These are phyloP conservation scores for Nemotelus nigrinus DNA, from an alignment of 2,888 invertebrate species.

Conservation along the genomic window DNA sequence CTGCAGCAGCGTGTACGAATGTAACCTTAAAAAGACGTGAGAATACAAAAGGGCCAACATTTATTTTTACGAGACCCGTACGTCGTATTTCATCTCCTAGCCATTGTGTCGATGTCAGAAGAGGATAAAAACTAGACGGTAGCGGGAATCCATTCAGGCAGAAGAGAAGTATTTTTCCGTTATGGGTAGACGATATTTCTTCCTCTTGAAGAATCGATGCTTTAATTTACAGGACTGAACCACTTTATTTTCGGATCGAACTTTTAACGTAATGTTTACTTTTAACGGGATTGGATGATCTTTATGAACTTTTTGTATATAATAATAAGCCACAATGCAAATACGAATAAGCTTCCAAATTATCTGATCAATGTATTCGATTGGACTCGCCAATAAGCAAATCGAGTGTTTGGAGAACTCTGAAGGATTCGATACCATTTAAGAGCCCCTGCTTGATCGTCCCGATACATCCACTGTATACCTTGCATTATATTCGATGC, in stretches of 20 bases:
- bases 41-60: slow-evolving; percentile 42
- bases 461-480: no score
- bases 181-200: neutral
- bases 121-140: slow-evolving; percentile 30
- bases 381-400: no score
- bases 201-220: slow-evolving; percentile 7
- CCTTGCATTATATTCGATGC: neutral
- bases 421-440: no score
- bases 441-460: no score
- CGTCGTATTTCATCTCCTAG: slow-evolving; percentile 45
- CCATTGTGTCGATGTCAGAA: slow-evolving; percentile 45
- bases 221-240: neutral
- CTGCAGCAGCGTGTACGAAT: slow-evolving; percentile 24
- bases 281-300: no score
- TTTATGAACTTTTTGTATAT: no score
- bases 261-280: no score
- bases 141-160: slow-evolving; percentile 30
- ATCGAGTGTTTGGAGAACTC: no score
- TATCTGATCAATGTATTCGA: no score
- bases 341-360: no score
- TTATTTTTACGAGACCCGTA: slow-evolving; percentile 45
- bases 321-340: no score
- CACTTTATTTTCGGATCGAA: no score
- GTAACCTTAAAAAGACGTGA: slow-evolving; percentile 37
- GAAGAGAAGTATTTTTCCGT: slow-evolving; percentile 13